phyloP scores from a whole-genome alignment of 2,888 invertebrate species.

The Eristalinus aeneus region DNA sequence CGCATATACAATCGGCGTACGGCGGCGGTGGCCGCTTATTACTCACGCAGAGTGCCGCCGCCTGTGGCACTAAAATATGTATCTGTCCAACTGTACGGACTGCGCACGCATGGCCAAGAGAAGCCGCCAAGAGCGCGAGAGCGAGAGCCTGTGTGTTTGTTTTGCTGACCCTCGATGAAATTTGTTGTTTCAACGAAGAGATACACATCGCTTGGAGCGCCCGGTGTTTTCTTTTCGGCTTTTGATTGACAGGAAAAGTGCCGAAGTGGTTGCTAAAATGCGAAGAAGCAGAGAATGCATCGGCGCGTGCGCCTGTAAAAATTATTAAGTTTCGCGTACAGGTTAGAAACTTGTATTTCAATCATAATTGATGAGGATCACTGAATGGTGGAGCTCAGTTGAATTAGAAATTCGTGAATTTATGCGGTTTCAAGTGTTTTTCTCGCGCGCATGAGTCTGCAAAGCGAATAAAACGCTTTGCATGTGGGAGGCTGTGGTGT shows the following conservation, averaged over 20 bases:
- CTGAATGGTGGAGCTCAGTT: neutral
- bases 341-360: neutral
- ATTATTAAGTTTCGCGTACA: constrained; percentile 1
- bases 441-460: neutral
- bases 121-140: neutral
- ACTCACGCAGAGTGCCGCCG: constrained; percentile 44
- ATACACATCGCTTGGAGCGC: constrained; percentile 56
- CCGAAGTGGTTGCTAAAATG: constrained; percentile 12
- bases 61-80: constrained; percentile 10
- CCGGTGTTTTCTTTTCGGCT: constrained; percentile 38
- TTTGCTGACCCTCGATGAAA: constrained; percentile 55
- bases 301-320: constrained; percentile 27
- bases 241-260: constrained; percentile 68
- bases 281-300: constrained; percentile 22
- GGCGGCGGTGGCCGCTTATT: constrained; percentile 20
- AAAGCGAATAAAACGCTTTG: neutral
- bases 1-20: constrained; percentile 56
- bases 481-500: neutral
- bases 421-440: neutral
- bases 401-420: neutral
- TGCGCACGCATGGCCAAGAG: constrained; percentile 62
- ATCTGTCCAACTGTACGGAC: constrained; percentile 10
- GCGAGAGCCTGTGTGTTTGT: constrained; percentile 11
- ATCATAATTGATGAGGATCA: neutral
- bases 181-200: constrained; percentile 47